Evolutionary conservation across 1,140 invertebrate species (phyloP).

Genomic region (Diorhabda elongata): DNA sequence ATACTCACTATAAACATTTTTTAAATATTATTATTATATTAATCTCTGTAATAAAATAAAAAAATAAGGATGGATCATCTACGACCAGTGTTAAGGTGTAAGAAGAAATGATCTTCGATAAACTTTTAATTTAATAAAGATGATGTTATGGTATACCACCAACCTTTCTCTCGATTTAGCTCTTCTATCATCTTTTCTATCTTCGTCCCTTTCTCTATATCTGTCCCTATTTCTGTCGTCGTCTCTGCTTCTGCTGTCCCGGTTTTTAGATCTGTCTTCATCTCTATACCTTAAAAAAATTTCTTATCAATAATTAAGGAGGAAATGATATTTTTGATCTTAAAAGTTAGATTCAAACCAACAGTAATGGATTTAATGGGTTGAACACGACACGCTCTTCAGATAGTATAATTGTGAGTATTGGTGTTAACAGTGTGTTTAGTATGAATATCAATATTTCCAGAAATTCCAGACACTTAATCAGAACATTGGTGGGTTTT

Average conservation of each 20-base stretch:
- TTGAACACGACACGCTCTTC: background rate
- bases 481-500: no score
- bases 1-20: no score
- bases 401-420: background rate
- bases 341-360: background rate
- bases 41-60: no score
- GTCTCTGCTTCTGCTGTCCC: constrained; percentile 19
- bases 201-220: constrained; percentile 21
- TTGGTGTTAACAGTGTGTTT: no score
- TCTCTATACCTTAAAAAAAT: background rate
- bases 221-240: constrained; percentile 26
- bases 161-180: constrained; percentile 21
- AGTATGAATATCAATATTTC: no score
- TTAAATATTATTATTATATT: no score
- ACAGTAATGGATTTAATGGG: background rate
- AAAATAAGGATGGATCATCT: no score
- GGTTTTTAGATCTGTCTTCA: background rate
- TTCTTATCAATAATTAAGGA: no score
- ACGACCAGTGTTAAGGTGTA: no score
- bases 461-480: no score
- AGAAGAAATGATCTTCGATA: no score
- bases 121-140: background rate
- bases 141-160: background rate
- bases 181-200: constrained; percentile 25
- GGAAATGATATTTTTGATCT: no score